Base-by-base conservation (phyloP, 2,797 vertebrate species). In the Acanthurus leucopareius region DNA sequence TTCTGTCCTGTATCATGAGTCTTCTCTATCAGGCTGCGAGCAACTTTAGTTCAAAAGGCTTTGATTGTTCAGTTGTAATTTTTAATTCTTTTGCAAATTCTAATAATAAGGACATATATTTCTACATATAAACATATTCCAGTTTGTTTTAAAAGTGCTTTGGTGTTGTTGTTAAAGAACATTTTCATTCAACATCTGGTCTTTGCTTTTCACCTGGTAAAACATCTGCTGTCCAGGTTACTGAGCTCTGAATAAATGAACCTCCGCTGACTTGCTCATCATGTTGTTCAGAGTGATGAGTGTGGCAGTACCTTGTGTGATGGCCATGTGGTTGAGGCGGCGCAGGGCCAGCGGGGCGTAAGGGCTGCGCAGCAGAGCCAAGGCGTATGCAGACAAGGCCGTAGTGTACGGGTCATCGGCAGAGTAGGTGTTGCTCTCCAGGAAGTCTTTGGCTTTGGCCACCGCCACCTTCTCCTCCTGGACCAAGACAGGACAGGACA, bases 261-360 rank as follows among this genome's bases (percentile, higher is more conserved):
- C 5, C 48, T 68, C 53, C 28, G 5, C 51, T 62, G 58, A 47
- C 20, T 47, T 17, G 22, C 57, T 32, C n/a, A 7, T 7, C 8
- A 1, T 20, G 51, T 20, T 51, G 57, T 48, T 63, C 60, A 13
- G 32, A 28, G 67, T 65, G 59, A 71, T 38, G 47, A 54, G 52
- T 15, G 67, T 35, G 58, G 63, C 38, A 1, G 77, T 88, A 97
- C 97, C 96, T 94, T 97, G 96, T 7, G 95, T 96, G 86, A 98
- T 96, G 56, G 97, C 97, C 97, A 98, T 96, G 95, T 96, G 94
- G 91, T 97, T 97, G 91, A 98, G 96, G 57, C 95, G 96, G 1
- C 94, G 93, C 83, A 97, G 91, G 0, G 92, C 92, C 10, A 89
- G 79, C 0, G 93, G 91, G 0, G 97, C 96, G 0, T 94, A 94